phyloP scores from a whole-genome alignment of 2,797 vertebrate species.

The Betta splendens region DNA sequence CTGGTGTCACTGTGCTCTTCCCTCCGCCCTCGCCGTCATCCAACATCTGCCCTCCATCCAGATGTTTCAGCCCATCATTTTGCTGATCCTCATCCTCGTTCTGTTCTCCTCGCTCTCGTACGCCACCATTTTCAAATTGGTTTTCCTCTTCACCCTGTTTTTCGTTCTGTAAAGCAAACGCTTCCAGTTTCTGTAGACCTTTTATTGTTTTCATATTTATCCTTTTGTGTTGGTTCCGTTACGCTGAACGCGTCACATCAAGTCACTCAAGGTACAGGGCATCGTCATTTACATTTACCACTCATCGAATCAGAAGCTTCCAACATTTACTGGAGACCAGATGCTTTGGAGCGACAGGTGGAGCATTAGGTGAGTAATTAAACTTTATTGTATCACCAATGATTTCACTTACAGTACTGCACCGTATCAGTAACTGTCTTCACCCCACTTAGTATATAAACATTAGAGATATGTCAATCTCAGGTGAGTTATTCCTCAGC shows the following conservation, averaged over 20 bases:
- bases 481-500: neutral
- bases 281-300: slow-evolving; percentile 82
- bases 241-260: slow-evolving; percentile 87
- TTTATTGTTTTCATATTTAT: slow-evolving; percentile 60
- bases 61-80: slow-evolving; percentile 99
- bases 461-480: neutral
- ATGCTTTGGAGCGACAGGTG: slow-evolving; percentile 35
- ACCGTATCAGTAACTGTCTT: slow-evolving; percentile 1
- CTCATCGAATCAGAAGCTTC: slow-evolving; percentile 74
- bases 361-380: slow-evolving; percentile 62
- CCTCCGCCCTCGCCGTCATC: slow-evolving; percentile 5
- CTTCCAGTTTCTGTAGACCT: slow-evolving; percentile 78
- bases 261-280: slow-evolving; percentile 89
- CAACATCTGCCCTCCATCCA: slow-evolving; percentile 75
- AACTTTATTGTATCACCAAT: neutral
- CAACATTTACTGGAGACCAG: slow-evolving; percentile 86
- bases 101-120: slow-evolving; percentile 99
- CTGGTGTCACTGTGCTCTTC: slow-evolving; percentile 23
- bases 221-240: slow-evolving; percentile 58
- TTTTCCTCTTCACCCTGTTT: slow-evolving; percentile 99
- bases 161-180: slow-evolving; percentile 93
- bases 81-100: slow-evolving; percentile 99
- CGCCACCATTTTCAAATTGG: slow-evolving; percentile 99
- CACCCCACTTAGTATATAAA: neutral
- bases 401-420: neutral